These are phyloP conservation scores for Drosophila hamatofila DNA, from an alignment of 2,888 invertebrate species.

Conservation along the genomic window DNA sequence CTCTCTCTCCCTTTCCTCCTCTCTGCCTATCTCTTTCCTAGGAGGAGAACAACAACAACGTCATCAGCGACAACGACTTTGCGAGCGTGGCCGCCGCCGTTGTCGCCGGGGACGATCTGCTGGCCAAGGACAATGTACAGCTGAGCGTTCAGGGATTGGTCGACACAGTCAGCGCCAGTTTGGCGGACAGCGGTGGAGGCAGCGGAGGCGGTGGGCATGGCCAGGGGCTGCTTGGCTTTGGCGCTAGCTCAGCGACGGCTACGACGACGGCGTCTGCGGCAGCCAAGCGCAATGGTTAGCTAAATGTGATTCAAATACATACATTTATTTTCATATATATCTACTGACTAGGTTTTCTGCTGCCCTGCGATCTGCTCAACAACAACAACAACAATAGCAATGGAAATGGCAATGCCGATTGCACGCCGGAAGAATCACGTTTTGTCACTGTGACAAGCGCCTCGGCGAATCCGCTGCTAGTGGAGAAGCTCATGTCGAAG, in stretches of 20 bases:
- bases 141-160: conserved; percentile 66
- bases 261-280: conserved; percentile 44
- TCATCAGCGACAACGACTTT: conserved; percentile 69
- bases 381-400: conserved; percentile 49
- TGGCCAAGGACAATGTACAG: conserved; percentile 77
- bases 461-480: conserved; percentile 94
- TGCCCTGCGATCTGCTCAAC: conserved; percentile 68
- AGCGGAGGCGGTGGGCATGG: conserved; percentile 34
- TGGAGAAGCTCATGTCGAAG: conserved; percentile 91
- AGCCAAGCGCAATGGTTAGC: conserved; percentile 40
- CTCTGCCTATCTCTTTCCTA: conserved; percentile 76
- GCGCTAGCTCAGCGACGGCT: conserved; percentile 50
- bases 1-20: conserved; percentile 41
- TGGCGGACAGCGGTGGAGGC: conserved; percentile 55
- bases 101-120: conserved; percentile 71
- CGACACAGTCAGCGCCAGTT: conserved; percentile 67
- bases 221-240: conserved; percentile 60
- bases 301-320: too few relatives aligned
- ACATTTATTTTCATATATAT: not conserved
- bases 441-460: conserved; percentile 84
- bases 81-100: conserved; percentile 72
- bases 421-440: conserved; percentile 65
- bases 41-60: conserved; percentile 85
- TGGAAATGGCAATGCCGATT: conserved; percentile 58
- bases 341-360: conserved; percentile 45